A percentile compares a stretch with the other conserved stretches of the same genome.
phyloP scores from a whole-genome alignment of 2,113 vertebrate species.

The Gallinago paraguaiae region DNA sequence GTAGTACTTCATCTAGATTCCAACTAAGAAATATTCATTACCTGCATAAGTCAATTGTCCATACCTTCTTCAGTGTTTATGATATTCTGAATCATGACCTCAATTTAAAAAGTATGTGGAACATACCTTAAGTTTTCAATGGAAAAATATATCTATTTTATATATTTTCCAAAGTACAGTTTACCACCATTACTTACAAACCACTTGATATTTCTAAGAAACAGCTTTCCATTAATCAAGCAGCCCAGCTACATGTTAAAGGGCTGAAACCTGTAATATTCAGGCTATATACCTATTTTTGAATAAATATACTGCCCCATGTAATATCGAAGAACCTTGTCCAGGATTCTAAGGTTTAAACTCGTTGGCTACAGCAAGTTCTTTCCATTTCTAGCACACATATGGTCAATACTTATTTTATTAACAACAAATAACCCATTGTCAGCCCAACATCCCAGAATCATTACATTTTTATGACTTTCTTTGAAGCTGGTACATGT shows the following conservation, averaged over 20 bases:
- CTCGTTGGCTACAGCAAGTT: neutral
- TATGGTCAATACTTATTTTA: neutral
- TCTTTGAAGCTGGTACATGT: slow-evolving; percentile 11
- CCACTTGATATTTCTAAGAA: neutral
- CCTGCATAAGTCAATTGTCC: neutral
- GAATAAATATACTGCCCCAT: neutral
- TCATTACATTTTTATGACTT: slow-evolving; percentile 21
- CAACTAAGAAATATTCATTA: neutral
- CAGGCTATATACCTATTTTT: neutral
- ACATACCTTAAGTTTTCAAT: neutral
- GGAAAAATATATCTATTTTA: neutral
- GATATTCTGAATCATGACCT: neutral
- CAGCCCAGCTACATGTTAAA: neutral
- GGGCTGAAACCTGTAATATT: neutral
- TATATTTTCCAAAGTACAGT: neutral
- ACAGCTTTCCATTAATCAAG: neutral
- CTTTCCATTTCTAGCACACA: slow-evolving; percentile 16
- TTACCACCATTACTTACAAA: neutral
- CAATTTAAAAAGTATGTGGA: neutral
- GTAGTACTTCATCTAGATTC: neutral
- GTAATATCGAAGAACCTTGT: neutral
- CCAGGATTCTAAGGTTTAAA: neutral
- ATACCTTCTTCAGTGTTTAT: neutral
- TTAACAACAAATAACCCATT: neutral
- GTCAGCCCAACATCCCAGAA: neutral